Evolutionary conservation across 2,888 invertebrate genomes (phyloP), one percentile per base, ranked within the genome.

Genomic region (Gymnoscelis rufifasciata): DNA sequence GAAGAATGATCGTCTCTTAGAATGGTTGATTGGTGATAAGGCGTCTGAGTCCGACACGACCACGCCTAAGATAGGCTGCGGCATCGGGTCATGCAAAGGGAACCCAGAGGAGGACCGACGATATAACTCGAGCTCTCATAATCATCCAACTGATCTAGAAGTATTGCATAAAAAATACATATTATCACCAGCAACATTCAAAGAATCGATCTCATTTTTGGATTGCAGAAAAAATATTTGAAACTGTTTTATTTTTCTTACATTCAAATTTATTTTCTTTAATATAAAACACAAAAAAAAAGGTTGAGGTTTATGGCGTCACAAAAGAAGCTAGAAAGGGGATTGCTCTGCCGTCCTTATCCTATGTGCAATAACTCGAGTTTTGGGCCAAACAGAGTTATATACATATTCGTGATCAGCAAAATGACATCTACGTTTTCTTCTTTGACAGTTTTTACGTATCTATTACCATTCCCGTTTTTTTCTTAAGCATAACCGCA

Each of bases 11-110:
- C 49, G 27, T 40, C 31, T 33, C 31, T 51, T 38, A 37, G 40
- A 19, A 19, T 33, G 26, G 35, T 27, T 42, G 24, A 4, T 23
- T 39, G 15, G 28, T n/a, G 30, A 28, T 27, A 27, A 30, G 35
- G 54, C 56, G 56, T 37, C 54, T 54, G 56, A 48, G 42, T 45
- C 54, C 42, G 28, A 50, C 56, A 52, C 15, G 39, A 54, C 54
- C 39, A 3, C 27, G 29, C 43, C 51, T 13, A 50, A 31, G 37
- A 15, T 15, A 24, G 12, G 43, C 40, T 43, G 51, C 43, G 45
- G 33, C 50, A 40, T 33, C 49, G 45, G 49, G 53, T 56, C 56
- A 51, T 51, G 33, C 42, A 40, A 53, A 56, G 43, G 51, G 27
- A 54, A 33, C 29, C 51, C 50, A 54, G 54, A 56, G 56, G 39